Evolutionary conservation across 2,797 vertebrate genomes (phyloP), one percentile per base, ranked within the genome.

Genomic region (Luscinia megarhynchos): DNA sequence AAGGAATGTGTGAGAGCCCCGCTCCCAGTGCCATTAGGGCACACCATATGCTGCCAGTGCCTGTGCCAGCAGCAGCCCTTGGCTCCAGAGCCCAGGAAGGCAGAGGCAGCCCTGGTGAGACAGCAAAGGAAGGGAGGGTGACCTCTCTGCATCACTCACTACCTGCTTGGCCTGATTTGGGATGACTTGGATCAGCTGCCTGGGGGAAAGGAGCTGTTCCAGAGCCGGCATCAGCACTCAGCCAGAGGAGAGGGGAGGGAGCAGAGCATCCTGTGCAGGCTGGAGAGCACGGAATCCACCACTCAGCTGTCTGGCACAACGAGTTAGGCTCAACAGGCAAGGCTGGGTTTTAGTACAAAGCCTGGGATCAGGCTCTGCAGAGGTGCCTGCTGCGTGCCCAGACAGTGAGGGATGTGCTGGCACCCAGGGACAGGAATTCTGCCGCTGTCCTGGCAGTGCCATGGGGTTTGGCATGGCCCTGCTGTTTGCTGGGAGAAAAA

Each of bases 271-370:
- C 58, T 7, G 66, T 15, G 66, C 6, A 36, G 74, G 38, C 18
- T 1, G 3, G 58, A 46, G 48, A 59, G 36, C 4, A 0, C 0
- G 2, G 67, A 81, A 91, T 79, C 62, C 67, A 11, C 58, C 7
- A 1, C 89, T 90, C 91, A 57, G 95, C 89, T 11, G 21, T 8
- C 69, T 94, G 95, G 90, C 92, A 95, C 53, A 8, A 19, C 0
- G 3, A 1, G 2, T 89, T 61, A 40, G 90, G 84, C 85, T 96
- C 87, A 84, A 57, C 54, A 18, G 45, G 87, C 88, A 19, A 5
- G 4, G n/a, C 36, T 20, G 94, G 76, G 45, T 92, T 95, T 79
- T 17, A 55, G 76, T 73, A 96, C 96, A 96, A 96, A 94, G 34
- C 34, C 30, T 1, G 32, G 94, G 94, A 93, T 96, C 92, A 94